These are phyloP conservation scores for Meloidogyne floridensis DNA, from an alignment of 1,140 invertebrate species.

Conservation along the genomic window DNA sequence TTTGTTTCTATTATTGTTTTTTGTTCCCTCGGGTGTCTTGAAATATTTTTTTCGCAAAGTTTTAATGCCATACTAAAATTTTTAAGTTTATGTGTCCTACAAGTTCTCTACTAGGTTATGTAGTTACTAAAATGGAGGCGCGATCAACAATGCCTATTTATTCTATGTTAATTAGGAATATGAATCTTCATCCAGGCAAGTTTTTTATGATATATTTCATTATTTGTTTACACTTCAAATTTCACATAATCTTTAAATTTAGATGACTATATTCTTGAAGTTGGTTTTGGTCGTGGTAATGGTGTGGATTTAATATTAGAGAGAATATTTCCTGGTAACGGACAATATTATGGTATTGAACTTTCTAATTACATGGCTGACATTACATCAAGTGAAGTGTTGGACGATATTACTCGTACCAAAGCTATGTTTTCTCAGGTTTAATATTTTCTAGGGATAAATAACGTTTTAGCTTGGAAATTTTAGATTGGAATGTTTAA, in stretches of 20 bases:
- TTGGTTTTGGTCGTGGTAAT: constrained; percentile 47
- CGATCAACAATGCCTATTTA: neutral
- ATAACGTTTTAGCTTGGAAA: constrained; percentile 27
- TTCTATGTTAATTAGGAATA: neutral
- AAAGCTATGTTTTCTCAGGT: constrained; percentile 14
- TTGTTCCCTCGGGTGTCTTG: too few species aligned
- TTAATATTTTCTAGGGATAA: constrained; percentile 1
- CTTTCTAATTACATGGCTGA: constrained; percentile 35
- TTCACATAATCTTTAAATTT: constrained; percentile 4
- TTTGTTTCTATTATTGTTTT: too few species aligned
- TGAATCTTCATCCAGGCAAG: neutral
- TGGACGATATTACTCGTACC: constrained; percentile 1
- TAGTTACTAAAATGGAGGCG: neutral
- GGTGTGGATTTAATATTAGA: constrained; percentile 29
- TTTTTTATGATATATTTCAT: neutral
- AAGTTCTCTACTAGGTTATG: neutral
- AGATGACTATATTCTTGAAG: constrained; percentile 46
- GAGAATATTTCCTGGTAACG: constrained; percentile 33
- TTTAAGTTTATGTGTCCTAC: constrained; percentile 2
- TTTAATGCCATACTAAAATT: neutral
- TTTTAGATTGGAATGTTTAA: constrained; percentile 28
- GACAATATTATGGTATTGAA: constrained; percentile 38
- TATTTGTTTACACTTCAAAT: neutral
- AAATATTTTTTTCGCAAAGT: too few species aligned
- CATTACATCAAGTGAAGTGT: constrained; percentile 12